These are phyloP conservation scores for Sebastiscus albofasciatus DNA, from an alignment of 2,797 vertebrate species.

Conservation along the genomic window DNA sequence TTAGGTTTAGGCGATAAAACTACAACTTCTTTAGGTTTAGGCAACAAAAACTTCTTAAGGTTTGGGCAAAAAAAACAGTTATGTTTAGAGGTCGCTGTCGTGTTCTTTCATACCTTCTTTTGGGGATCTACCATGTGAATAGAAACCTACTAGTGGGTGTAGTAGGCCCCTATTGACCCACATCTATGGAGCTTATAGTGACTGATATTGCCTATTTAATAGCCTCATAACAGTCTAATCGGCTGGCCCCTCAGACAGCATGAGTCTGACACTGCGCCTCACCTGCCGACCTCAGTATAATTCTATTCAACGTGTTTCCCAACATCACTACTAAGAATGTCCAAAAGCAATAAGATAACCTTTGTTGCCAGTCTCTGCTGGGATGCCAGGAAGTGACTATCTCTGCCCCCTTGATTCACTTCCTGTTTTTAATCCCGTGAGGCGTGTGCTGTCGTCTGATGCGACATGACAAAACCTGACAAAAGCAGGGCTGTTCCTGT, in stretches of 20 bases:
- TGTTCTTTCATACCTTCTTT: too few relatives aligned
- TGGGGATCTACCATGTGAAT: too few relatives aligned
- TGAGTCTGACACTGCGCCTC: not conserved
- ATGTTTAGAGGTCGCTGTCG: too few relatives aligned
- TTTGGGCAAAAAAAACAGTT: too few relatives aligned
- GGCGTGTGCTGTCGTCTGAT: not conserved
- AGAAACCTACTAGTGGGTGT: too few relatives aligned
- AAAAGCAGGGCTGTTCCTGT: not conserved
- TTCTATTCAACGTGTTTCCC: not conserved
- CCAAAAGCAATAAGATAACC: not conserved
- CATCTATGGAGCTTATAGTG: too few relatives aligned
- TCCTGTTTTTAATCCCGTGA: constrained; percentile 36
- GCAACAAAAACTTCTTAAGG: too few relatives aligned
- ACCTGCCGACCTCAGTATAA: not conserved
- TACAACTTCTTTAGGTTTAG: too few relatives aligned
- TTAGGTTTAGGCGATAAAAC: too few relatives aligned
- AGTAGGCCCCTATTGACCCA: too few relatives aligned
- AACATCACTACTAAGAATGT: not conserved
- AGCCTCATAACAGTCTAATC: too few relatives aligned
- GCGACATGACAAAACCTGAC: not conserved
- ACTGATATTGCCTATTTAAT: too few relatives aligned
- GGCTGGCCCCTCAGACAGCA: not conserved
- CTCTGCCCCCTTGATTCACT: constrained; percentile 23
- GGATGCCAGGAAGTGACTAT: constrained; percentile 8
- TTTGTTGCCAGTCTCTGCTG: not conserved